Conservation (phyloP, 64 coral and sea anemone genomes). For the Dendrophyllia cribrosa region DNA sequence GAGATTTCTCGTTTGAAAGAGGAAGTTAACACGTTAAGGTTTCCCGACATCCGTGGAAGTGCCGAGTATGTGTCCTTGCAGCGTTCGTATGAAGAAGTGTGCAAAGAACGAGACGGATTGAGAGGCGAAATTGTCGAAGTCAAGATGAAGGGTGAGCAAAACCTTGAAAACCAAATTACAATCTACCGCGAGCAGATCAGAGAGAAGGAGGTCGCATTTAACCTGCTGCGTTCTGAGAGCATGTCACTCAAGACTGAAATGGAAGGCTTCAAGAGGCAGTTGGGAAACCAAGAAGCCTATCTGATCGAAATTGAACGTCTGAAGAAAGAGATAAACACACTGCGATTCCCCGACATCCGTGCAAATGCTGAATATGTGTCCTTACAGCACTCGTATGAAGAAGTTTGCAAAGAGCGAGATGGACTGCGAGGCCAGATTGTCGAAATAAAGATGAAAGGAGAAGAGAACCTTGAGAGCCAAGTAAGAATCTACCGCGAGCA, state of each 20-base stretch:
- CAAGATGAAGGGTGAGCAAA: not conserved
- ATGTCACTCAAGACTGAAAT: constrained; percentile 36
- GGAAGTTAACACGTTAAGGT: not conserved
- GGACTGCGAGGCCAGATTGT: not conserved
- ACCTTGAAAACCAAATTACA: not conserved
- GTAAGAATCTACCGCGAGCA: no score
- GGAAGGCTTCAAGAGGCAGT: constrained; percentile 21
- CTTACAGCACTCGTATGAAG: constrained; percentile 1
- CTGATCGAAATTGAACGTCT: no score
- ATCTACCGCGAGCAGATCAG: constrained; percentile 24
- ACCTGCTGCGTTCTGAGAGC: constrained; percentile 16
- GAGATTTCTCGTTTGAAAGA: not conserved
- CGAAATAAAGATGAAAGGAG: constrained; percentile 30
- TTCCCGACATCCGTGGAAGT: not conserved
- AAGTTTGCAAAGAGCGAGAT: no score
- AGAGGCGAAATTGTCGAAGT: not conserved
- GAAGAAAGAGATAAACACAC: not conserved
- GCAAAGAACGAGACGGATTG: not conserved
- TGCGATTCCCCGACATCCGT: constrained; percentile 39
- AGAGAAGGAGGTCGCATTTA: constrained; percentile 49
- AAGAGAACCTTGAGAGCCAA: not conserved
- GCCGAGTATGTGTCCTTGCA: not conserved
- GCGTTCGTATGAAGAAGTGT: not conserved
- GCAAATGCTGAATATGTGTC: constrained; percentile 34
- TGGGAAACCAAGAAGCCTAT: not conserved